phyloP scores from a whole-genome alignment of 2,113 vertebrate genomes.

The Sigmodon hispidus region DNA sequence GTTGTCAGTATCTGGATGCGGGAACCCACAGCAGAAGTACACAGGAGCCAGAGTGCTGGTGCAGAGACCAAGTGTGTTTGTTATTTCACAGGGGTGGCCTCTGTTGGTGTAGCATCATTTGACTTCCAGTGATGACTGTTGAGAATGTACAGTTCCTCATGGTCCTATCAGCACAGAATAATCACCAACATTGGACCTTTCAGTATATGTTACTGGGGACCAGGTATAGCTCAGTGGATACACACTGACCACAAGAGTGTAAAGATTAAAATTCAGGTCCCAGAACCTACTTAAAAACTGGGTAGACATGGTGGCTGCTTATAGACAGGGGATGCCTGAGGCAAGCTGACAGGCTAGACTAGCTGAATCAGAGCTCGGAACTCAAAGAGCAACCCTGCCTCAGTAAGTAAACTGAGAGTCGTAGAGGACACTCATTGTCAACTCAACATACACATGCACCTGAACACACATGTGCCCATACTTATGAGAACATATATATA shows the following conservation, averaged over 20 bases:
- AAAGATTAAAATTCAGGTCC: not conserved
- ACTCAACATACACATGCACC: not conserved
- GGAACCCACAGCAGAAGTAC: not conserved
- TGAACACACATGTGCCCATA: not conserved
- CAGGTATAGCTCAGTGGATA: not conserved
- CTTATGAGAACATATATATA: not conserved
- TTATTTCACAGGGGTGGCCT: not conserved
- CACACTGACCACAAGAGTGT: not conserved
- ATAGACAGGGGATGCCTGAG: not conserved
- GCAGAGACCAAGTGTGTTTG: not conserved
- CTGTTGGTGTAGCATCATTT: not conserved
- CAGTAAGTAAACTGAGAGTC: not conserved
- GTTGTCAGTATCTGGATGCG: not conserved
- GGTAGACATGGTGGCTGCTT: not conserved
- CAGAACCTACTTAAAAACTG: not conserved
- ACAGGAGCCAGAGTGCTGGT: not conserved
- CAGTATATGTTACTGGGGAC: not conserved
- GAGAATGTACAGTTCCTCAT: not conserved
- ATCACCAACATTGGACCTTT: not conserved
- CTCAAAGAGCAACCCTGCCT: not conserved
- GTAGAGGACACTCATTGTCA: not conserved
- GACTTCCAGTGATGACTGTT: not conserved
- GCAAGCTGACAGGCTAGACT: not conserved
- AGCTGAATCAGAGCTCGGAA: not conserved
- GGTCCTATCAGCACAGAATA: not conserved